Conservation (phyloP, 2,888 invertebrate genomes). For the Chirona hameri region DNA sequence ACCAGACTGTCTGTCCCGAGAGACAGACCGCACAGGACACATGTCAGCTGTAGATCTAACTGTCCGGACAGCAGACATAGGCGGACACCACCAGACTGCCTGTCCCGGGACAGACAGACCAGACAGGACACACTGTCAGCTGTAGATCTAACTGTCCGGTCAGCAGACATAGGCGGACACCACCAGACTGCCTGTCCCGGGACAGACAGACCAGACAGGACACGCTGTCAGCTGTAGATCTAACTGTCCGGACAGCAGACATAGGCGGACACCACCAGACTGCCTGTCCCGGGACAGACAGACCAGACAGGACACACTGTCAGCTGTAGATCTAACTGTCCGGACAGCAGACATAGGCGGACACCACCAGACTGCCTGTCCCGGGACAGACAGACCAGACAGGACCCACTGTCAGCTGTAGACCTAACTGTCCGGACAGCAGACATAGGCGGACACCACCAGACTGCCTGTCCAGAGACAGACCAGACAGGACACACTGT, state of each 20-base stretch:
- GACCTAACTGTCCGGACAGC: conserved; percentile 90
- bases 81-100: conserved; percentile 72
- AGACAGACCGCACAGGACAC: too few species aligned
- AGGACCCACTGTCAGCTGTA: too few species aligned
- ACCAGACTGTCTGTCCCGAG: conserved; percentile 51
- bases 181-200: conserved; percentile 51
- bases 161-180: conserved; percentile 96
- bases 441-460: conserved; percentile 94
- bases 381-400: too few species aligned
- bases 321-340: conserved; percentile 51
- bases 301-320: background rate
- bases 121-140: background rate
- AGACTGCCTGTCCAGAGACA: background rate
- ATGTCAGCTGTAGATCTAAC: too few species aligned
- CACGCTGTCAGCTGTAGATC: too few species aligned
- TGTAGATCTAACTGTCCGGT: conserved; percentile 58
- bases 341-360: conserved; percentile 91
- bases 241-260: conserved; percentile 92
- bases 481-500: background rate
- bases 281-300: background rate
- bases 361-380: conserved; percentile 62
- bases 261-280: conserved; percentile 83
- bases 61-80: conserved; percentile 91
- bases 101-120: background rate
- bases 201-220: too few species aligned